Conservation (phyloP, 2,113 vertebrate genomes). For the Coptodon rendalli region DNA sequence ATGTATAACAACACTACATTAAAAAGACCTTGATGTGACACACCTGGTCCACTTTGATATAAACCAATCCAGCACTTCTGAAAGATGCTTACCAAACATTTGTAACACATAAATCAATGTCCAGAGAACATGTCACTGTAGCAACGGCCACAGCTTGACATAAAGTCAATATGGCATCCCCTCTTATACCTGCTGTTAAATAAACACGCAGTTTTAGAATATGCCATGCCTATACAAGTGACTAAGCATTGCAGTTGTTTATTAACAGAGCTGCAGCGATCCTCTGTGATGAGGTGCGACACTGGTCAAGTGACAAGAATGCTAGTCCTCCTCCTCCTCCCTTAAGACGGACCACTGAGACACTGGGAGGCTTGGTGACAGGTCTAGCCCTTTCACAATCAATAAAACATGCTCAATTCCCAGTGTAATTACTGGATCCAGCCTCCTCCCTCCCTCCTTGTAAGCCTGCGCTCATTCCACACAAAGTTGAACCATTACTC, state of each 20-base stretch:
- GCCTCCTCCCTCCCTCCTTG: conserved; percentile 13
- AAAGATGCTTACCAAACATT: conserved; percentile 64
- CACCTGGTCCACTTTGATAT: conserved; percentile 37
- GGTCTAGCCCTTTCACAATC: conserved; percentile 66
- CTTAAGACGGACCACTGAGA: conserved; percentile 34
- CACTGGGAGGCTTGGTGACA: conserved; percentile 55
- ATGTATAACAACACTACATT: neutral
- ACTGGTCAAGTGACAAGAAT: conserved; percentile 26
- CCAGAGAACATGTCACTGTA: conserved; percentile 42
- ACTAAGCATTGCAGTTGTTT: neutral
- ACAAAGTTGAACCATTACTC: conserved; percentile 36
- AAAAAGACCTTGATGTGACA: conserved; percentile 30
- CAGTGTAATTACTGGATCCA: conserved; percentile 62
- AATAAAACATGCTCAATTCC: conserved; percentile 69
- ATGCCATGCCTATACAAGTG: neutral
- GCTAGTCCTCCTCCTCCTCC: conserved; percentile 25
- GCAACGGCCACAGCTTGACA: conserved; percentile 46
- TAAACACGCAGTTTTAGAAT: neutral
- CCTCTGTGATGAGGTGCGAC: neutral
- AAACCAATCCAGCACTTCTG: conserved; percentile 42
- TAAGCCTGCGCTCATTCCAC: conserved; percentile 3
- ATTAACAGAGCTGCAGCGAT: neutral
- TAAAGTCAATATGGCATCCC: conserved; percentile 57
- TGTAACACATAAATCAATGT: conserved; percentile 50
- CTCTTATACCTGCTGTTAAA: neutral